Evolutionary conservation across 1,140 invertebrate species (phyloP), one percentile per base, ranked within the genome.

Genomic region (Drosophila chauvacae): DNA sequence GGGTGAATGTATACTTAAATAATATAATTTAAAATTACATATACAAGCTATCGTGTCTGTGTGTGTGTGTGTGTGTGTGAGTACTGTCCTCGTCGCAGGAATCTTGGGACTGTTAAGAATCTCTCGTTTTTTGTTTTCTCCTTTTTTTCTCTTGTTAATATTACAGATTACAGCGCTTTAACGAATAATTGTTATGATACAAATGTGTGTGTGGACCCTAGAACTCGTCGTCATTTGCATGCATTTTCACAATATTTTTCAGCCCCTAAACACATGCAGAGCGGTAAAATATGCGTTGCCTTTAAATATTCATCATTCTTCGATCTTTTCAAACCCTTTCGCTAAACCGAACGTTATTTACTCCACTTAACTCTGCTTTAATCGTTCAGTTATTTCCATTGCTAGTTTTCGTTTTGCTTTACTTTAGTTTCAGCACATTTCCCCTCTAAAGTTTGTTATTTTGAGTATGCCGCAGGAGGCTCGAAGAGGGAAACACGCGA

Each of bases 11-110:
- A 66, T 79, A 55, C 65, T 60, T 82, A 80, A 80, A 88, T 83
- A 80, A 83, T 84, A 88, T 84, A 88, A 84, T 87, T 87, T 72
- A 87, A 87, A 87, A 83, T 42, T 80, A 88, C 77, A 74, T 80
- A 74, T 84, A 78, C 68, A 88, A 80, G 58, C 80, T 88, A 80
- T 48, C 45, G 35, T 60, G 51, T 53, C 65, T 61, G 53, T 59
- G 18, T 55, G 28, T 63, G 60, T 64, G 14, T 63, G 23, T 68
- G 53, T 63, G 60, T 68, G 14, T 63, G 23, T 68, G 53, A 42
- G 35, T 59, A 50, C 37, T 55, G 28, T 71, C 39, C 47, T 53
- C 37, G 7, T 30, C 37, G 35, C 51, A 41, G 64, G 39, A 55
- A 42, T 23, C 48, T 30, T 70, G 61, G 61, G 48, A 45, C 39